These are phyloP conservation scores for Tetramorium parvispinum DNA, from an alignment of 1,140 invertebrate genomes.

Conservation along the genomic window DNA sequence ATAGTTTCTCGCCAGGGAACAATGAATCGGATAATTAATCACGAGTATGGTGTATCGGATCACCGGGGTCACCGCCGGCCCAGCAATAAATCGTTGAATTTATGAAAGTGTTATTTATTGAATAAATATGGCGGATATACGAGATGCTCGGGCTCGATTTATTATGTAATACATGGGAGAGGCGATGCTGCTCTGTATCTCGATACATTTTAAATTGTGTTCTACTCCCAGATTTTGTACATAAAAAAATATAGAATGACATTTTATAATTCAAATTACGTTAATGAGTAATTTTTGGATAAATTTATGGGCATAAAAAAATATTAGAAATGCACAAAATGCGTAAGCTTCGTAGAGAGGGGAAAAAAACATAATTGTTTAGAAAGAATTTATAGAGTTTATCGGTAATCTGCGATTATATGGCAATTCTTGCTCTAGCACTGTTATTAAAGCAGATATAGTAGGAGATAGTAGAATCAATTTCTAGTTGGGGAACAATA, in stretches of 20 bases:
- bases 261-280: not conserved
- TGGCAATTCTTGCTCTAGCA: not conserved
- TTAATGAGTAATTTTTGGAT: not conserved
- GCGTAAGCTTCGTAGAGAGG: not conserved
- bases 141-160: slow-evolving; percentile 25
- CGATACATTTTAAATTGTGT: not conserved
- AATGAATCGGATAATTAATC: slow-evolving; percentile 70
- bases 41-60: slow-evolving; percentile 53
- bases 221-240: not conserved
- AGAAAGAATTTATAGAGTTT: slow-evolving; percentile 15
- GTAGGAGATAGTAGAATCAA: slow-evolving; percentile 54
- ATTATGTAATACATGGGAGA: not conserved
- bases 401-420: slow-evolving; percentile 3
- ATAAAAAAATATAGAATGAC: not conserved
- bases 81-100: slow-evolving; percentile 56
- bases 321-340: not conserved
- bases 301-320: not conserved
- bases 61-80: slow-evolving; percentile 49
- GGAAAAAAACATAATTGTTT: not conserved
- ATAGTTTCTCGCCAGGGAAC: slow-evolving; percentile 66
- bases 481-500: slow-evolving; percentile 64
- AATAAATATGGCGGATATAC: slow-evolving; percentile 37
- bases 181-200: not conserved
- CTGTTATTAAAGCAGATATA: slow-evolving; percentile 65
- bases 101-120: slow-evolving; percentile 62